Conservation (phyloP, 1,140 invertebrate species). For the Idris sp. region DNA sequence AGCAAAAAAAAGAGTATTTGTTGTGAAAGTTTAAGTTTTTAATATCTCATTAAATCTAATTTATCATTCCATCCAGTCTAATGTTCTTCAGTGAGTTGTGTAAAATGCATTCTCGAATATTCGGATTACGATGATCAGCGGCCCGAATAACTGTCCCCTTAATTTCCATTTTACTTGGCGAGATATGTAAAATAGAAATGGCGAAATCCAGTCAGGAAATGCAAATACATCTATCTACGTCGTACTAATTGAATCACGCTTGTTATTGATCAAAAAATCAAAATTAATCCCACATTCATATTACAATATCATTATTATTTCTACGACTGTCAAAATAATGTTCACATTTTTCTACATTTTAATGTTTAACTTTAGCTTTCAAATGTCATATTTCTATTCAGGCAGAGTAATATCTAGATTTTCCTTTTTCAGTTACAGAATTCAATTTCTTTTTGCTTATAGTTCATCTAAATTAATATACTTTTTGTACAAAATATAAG, state of each 20-base stretch:
- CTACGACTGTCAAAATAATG: no score
- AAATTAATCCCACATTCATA: no score
- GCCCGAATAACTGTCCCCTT: slow-evolving; percentile 54
- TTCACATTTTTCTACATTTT: no score
- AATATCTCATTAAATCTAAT: slow-evolving; percentile 44
- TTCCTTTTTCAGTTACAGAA: no score
- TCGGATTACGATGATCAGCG: slow-evolving; percentile 45
- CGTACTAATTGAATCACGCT: slow-evolving; percentile 48
- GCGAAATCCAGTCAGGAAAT: slow-evolving; percentile 37
- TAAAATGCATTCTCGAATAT: slow-evolving; percentile 49
- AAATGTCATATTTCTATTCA: no score
- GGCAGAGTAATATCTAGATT: no score
- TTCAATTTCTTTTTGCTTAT: no score
- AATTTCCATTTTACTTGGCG: slow-evolving; percentile 60
- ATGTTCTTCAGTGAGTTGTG: slow-evolving; percentile 35
- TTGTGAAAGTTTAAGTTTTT: slow-evolving; percentile 13
- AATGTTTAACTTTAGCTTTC: no score
- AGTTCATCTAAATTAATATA: no score
- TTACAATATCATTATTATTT: no score
- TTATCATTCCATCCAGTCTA: slow-evolving; percentile 27
- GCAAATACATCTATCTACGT: slow-evolving; percentile 48
- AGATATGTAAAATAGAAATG: slow-evolving; percentile 52
- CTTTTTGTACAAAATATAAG: no score
- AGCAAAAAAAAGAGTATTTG: no score
- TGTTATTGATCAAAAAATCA: slow-evolving; percentile 48